Evolutionary conservation across 2,888 invertebrate species (phyloP).

Genomic region (Xestia ashworthii): DNA sequence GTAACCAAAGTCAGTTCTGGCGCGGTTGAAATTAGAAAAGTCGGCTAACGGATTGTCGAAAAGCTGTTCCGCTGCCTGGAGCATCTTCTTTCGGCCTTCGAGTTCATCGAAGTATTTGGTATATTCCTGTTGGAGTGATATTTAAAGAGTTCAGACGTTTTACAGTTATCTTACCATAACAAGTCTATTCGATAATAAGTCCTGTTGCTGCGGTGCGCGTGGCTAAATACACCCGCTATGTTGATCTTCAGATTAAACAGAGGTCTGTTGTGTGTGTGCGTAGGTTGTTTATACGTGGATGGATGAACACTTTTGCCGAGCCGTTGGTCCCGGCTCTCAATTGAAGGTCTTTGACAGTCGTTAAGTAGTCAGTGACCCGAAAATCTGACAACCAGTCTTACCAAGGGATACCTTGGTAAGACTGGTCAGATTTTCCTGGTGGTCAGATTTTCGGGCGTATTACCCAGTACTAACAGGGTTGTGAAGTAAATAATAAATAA

Average conservation of each 20-base stretch:
- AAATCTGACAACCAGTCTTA: not conserved
- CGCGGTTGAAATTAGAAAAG: conserved; percentile 93
- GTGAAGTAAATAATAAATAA: not conserved
- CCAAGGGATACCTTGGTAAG: too few species aligned
- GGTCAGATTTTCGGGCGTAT: too few species aligned
- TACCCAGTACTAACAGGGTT: not conserved
- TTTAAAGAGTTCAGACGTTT: not conserved
- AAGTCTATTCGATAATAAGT: not conserved
- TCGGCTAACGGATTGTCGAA: conserved; percentile 97
- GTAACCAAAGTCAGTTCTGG: conserved; percentile 91
- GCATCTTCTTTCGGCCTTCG: conserved; percentile 91
- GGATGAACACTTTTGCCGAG: not conserved
- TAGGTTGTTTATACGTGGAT: too few species aligned
- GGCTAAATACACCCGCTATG: not conserved
- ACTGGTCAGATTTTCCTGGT: too few species aligned
- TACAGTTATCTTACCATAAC: not conserved
- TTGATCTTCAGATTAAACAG: not conserved
- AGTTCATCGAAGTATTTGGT: conserved; percentile 92
- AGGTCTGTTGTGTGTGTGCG: too few species aligned
- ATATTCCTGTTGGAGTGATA: conserved; percentile 88
- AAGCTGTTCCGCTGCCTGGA: conserved; percentile 94
- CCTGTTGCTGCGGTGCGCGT: not conserved
- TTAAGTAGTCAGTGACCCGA: not conserved
- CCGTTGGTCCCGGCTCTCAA: not conserved
- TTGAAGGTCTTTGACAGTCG: not conserved